A percentile compares a stretch with the other conserved stretches of the same genome.
Evolutionary conservation across 2,888 invertebrate species (phyloP).

Genomic region (Cataglyphis albicans): DNA sequence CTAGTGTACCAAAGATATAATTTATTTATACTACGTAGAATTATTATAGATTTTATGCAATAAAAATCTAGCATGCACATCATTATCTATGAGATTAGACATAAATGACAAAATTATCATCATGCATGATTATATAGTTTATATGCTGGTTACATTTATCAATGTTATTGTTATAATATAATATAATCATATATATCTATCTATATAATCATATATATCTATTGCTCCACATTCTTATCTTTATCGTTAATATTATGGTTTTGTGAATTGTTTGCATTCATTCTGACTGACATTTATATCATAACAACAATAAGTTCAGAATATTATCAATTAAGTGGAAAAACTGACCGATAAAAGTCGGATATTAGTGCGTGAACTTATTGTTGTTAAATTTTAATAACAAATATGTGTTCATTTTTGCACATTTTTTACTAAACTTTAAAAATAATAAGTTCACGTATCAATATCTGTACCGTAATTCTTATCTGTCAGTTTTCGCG

Average conservation of each 20-base stretch:
- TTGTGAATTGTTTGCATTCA: neutral
- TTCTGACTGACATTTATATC: neutral
- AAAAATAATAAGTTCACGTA: no score
- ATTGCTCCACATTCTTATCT: neutral
- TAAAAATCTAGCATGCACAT: neutral
- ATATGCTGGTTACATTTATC: neutral
- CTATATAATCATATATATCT: neutral
- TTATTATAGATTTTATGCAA: neutral
- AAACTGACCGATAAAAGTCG: no score
- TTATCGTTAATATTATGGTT: neutral
- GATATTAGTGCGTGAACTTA: no score
- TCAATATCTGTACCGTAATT: no score
- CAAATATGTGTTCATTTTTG: no score
- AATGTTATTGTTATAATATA: conserved; percentile 3
- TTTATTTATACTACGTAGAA: neutral
- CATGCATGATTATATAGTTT: neutral
- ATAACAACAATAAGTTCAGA: no score
- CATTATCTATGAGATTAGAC: neutral
- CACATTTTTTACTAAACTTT: no score
- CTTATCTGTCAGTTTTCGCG: no score
- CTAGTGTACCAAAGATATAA: conserved; percentile 30
- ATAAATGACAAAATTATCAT: neutral
- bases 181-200: neutral
- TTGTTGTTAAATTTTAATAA: no score
- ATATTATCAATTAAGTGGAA: no score